Conservation (phyloP, 1,140 invertebrate species). For the Bombus superbus region DNA sequence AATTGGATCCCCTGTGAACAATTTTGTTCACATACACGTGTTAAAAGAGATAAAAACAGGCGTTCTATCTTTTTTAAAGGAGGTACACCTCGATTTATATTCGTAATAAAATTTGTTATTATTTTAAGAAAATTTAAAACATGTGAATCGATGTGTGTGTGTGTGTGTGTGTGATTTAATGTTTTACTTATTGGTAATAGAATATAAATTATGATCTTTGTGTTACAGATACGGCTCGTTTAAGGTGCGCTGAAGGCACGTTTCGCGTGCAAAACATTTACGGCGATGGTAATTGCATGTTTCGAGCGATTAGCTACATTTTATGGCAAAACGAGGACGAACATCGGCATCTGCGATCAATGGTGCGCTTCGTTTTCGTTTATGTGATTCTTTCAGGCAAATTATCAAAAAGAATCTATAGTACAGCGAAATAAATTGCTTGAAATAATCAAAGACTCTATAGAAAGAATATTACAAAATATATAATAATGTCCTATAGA, state of each 20-base stretch:
- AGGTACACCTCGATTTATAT: constrained; percentile 27
- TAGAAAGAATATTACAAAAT: background rate
- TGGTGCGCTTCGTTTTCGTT: constrained; percentile 51
- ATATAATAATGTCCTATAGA: background rate
- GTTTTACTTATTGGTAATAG: background rate
- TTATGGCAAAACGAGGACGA: constrained; percentile 75
- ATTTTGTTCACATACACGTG: background rate
- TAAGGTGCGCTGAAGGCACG: constrained; percentile 70
- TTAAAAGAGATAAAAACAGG: constrained; percentile 14
- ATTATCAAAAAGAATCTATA: background rate
- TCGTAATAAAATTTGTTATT: background rate
- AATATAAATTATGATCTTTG: background rate
- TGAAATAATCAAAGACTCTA: background rate
- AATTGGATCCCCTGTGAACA: background rate
- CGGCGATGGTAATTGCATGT: constrained; percentile 79
- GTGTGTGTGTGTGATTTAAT: too few species aligned
- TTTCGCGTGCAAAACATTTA: constrained; percentile 76
- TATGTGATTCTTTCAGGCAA: background rate
- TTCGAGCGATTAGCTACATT: constrained; percentile 76
- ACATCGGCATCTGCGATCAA: constrained; percentile 68
- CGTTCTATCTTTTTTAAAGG: constrained; percentile 25
- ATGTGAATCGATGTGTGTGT: background rate
- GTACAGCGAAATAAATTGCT: background rate
- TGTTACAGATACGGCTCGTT: constrained; percentile 70
- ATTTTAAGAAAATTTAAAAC: background rate